Evolutionary conservation across 2,113 vertebrate genomes (phyloP).

Genomic region (Monarcha castaneiventris): DNA sequence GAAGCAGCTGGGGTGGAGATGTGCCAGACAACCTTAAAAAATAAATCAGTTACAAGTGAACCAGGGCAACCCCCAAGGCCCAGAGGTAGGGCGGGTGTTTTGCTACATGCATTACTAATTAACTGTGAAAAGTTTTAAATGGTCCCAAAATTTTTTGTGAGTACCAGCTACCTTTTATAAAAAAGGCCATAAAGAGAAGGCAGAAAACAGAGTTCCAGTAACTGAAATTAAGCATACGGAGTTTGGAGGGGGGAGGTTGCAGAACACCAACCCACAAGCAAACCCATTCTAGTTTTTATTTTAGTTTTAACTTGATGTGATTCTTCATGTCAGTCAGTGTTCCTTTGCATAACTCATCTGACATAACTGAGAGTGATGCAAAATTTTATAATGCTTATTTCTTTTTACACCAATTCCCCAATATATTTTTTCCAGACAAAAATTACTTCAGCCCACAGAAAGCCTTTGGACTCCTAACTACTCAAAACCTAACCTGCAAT

Average conservation of each 20-base stretch:
- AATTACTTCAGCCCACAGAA: constrained; percentile 31
- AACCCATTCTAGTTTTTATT: neutral
- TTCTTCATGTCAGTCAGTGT: neutral
- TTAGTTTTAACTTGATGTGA: neutral
- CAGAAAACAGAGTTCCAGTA: constrained; percentile 44
- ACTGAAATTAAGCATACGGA: constrained; percentile 36
- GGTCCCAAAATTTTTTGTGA: constrained; percentile 56
- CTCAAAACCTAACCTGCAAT: constrained; percentile 38
- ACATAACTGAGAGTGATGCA: constrained; percentile 12
- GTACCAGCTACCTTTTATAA: constrained; percentile 67
- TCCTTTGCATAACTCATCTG: constrained; percentile 45
- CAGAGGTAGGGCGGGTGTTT: constrained; percentile 67
- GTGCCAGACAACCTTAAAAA: constrained; percentile 70
- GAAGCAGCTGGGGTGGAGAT: constrained; percentile 65
- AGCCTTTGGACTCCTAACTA: constrained; percentile 23
- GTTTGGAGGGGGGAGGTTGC: neutral
- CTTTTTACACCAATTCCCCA: neutral
- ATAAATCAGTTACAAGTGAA: constrained; percentile 70
- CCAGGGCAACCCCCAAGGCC: constrained; percentile 61
- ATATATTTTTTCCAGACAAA: constrained; percentile 35
- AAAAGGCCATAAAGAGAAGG: constrained; percentile 45
- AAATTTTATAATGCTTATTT: constrained; percentile 10
- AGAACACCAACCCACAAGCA: neutral
- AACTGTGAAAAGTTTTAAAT: constrained; percentile 72
- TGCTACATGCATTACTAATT: constrained; percentile 71